phyloP scores from a whole-genome alignment of 2,113 vertebrate genomes.

The Casuarius casuarius region DNA sequence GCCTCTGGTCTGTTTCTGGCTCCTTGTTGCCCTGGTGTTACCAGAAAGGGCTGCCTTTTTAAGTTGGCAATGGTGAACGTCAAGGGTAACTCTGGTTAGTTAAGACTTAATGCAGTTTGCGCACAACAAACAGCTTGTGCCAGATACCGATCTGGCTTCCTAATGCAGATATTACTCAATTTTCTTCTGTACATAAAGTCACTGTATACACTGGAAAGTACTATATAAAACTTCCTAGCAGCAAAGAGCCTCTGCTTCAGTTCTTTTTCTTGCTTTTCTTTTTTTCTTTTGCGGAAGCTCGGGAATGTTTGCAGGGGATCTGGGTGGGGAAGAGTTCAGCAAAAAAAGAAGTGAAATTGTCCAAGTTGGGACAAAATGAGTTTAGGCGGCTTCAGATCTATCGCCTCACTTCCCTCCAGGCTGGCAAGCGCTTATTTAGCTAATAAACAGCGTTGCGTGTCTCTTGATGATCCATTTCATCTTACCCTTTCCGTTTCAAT shows the following conservation, averaged over 20 bases:
- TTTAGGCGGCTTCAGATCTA: neutral
- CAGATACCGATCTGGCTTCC: neutral
- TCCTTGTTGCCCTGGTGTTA: neutral
- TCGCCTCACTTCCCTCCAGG: neutral
- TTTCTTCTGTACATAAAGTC: neutral
- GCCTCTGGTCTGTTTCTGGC: fast-evolving
- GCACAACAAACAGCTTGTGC: fast-evolving
- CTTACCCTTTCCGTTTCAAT: neutral
- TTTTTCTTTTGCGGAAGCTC: neutral
- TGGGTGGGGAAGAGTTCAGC: neutral
- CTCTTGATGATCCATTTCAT: neutral
- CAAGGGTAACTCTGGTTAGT: neutral
- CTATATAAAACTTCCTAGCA: neutral
- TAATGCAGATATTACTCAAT: neutral
- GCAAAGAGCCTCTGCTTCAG: neutral
- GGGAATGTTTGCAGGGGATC: neutral
- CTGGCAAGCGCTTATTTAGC: neutral
- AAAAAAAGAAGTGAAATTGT: neutral
- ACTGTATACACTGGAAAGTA: neutral
- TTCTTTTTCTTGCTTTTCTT: neutral
- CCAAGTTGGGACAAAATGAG: neutral
- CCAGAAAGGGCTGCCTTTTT: neutral
- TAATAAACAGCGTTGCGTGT: neutral
- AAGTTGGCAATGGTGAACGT: neutral
- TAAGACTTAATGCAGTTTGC: neutral